phyloP scores from a whole-genome alignment of 2,797 vertebrate genomes.

The Clamator glandarius region DNA sequence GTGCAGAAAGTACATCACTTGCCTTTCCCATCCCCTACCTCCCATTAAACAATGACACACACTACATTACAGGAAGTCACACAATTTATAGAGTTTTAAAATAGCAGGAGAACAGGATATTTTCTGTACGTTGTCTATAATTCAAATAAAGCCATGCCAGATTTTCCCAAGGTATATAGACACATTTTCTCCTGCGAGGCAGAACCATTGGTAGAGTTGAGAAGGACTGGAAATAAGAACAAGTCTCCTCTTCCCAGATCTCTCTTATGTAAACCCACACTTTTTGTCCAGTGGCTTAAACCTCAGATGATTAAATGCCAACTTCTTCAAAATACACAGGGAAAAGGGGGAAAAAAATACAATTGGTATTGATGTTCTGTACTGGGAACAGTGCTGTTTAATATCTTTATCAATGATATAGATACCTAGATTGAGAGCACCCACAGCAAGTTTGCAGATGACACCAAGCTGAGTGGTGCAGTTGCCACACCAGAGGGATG shows the following conservation, averaged over 20 bases:
- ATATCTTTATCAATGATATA: no score
- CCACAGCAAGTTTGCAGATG: no score
- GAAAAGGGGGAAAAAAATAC: neutral
- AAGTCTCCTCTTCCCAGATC: neutral
- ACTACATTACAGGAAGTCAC: conserved; percentile 56
- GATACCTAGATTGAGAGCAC: no score
- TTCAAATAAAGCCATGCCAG: conserved; percentile 15
- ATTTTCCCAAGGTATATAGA: conserved; percentile 40
- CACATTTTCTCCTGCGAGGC: neutral
- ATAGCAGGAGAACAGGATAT: conserved; percentile 58
- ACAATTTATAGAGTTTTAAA: conserved; percentile 51
- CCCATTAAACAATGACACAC: conserved; percentile 57
- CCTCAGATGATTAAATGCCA: neutral
- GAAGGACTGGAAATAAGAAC: neutral
- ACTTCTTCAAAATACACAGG: neutral
- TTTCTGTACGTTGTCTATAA: conserved; percentile 50
- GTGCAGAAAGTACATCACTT: conserved; percentile 31
- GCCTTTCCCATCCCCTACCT: conserved; percentile 37
- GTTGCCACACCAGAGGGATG: no score
- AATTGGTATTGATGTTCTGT: neutral
- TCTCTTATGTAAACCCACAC: neutral
- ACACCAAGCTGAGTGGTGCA: no score
- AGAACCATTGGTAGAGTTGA: neutral
- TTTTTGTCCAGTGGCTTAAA: neutral
- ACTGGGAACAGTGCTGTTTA: no score